Evolutionary conservation across 2,113 vertebrate species (phyloP).

Genomic region (Canis aureus): DNA sequence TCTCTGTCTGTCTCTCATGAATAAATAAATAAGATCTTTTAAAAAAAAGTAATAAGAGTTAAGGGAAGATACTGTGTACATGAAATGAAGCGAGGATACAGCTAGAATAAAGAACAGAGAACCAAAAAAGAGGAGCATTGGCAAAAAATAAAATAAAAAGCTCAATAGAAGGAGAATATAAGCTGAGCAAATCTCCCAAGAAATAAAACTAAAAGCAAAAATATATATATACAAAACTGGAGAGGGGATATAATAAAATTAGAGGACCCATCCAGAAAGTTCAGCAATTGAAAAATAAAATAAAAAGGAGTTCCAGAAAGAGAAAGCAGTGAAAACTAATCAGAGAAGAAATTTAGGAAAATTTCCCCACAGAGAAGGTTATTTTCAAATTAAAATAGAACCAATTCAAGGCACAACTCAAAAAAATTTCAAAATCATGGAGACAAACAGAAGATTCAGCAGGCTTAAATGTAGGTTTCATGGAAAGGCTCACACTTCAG

Average conservation of each 20-base stretch:
- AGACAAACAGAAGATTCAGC: background rate
- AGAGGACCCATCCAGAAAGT: background rate
- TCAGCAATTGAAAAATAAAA: background rate
- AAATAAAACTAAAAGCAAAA: background rate
- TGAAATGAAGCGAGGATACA: background rate
- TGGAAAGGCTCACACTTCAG: background rate
- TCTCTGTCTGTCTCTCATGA: too few relatives aligned
- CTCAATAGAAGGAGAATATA: background rate
- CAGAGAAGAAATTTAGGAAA: background rate
- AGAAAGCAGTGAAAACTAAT: background rate
- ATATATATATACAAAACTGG: background rate
- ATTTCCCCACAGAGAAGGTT: background rate
- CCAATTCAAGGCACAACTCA: background rate
- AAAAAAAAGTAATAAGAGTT: background rate
- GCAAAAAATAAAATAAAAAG: slow-evolving; percentile 20
- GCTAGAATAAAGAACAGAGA: background rate
- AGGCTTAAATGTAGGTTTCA: background rate
- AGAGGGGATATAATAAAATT: background rate
- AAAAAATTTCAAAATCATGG: slow-evolving; percentile 12
- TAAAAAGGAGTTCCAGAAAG: background rate
- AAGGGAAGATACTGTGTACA: background rate
- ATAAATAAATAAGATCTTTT: too few relatives aligned
- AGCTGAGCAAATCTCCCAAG: background rate
- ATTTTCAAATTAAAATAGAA: background rate
- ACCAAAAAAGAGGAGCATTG: background rate